These are phyloP conservation scores for Spilosoma lubricipeda DNA, from an alignment of 2,888 invertebrate genomes.

Conservation along the genomic window DNA sequence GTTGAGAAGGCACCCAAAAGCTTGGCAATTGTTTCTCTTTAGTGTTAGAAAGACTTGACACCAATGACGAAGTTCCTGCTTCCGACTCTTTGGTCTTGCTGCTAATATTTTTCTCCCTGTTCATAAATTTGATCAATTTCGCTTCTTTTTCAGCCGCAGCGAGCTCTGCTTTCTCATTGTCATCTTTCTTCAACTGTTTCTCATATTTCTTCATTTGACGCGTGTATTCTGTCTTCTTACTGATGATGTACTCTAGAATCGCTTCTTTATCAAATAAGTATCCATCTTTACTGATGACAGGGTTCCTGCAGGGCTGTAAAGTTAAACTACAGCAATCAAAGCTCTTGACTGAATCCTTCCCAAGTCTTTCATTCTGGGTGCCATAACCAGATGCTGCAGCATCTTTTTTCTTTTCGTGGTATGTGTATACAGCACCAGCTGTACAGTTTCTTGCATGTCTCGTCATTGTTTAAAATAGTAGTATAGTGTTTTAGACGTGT, in stretches of 20 bases:
- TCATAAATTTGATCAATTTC: slow-evolving; percentile 92
- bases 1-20: slow-evolving; percentile 98
- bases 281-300: slow-evolving; percentile 94
- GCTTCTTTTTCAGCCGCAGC: slow-evolving; percentile 91
- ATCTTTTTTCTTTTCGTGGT: slow-evolving; percentile 98
- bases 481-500: neutral
- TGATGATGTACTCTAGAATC: slow-evolving; percentile 96
- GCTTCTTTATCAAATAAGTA: slow-evolving; percentile 98
- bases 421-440: slow-evolving; percentile 99
- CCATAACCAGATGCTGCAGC: slow-evolving; percentile 98
- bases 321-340: slow-evolving; percentile 99
- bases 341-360: slow-evolving; percentile 96
- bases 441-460: slow-evolving; percentile 99
- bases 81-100: slow-evolving; percentile 64
- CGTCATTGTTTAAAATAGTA: slow-evolving; percentile 88
- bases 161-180: slow-evolving; percentile 89
- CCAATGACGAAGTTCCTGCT: slow-evolving; percentile 75
- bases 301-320: slow-evolving; percentile 97
- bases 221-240: slow-evolving; percentile 96
- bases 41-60: slow-evolving; percentile 93
- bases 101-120: slow-evolving; percentile 92
- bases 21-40: slow-evolving; percentile 94
- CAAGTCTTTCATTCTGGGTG: slow-evolving; percentile 93
- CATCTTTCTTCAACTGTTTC: slow-evolving; percentile 92
- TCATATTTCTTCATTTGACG: slow-evolving; percentile 97